Conservation (phyloP, 2,888 invertebrate species). For the Cosmopolites sordidus region DNA sequence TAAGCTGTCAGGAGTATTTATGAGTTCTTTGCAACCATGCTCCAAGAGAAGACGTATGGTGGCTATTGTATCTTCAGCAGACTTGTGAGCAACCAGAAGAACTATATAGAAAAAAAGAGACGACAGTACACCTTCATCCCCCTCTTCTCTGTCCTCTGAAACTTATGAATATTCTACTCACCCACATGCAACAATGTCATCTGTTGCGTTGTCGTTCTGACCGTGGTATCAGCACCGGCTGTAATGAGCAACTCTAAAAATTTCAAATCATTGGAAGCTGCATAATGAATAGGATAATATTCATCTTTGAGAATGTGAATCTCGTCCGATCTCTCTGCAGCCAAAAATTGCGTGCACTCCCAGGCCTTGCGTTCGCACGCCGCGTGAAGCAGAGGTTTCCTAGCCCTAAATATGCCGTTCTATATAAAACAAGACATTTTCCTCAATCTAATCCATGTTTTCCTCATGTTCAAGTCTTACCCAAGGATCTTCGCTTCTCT, state of each 20-base stretch:
- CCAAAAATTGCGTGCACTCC: constrained; percentile 65
- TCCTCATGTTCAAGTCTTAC: constrained; percentile 45
- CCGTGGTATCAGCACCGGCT: constrained; percentile 67
- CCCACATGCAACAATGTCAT: constrained; percentile 66
- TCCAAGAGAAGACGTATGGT: constrained; percentile 65
- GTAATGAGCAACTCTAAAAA: constrained; percentile 62
- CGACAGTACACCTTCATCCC: too few relatives aligned
- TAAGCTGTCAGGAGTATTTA: constrained; percentile 67
- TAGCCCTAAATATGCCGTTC: constrained; percentile 52
- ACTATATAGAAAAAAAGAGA: constrained; percentile 46
- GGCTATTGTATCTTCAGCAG: constrained; percentile 66
- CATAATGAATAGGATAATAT: constrained; percentile 74
- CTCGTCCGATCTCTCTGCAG: constrained; percentile 62
- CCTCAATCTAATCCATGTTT: too few relatives aligned
- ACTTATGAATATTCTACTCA: constrained; percentile 30
- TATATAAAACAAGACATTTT: constrained; percentile 34
- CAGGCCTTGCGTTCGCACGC: constrained; percentile 69
- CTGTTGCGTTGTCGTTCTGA: constrained; percentile 65
- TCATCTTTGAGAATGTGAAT: constrained; percentile 69
- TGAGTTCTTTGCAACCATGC: constrained; percentile 67
- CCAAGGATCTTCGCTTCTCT: constrained; percentile 68
- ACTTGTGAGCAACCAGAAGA: constrained; percentile 65
- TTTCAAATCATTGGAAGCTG: constrained; percentile 66
- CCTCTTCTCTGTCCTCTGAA: too few relatives aligned
- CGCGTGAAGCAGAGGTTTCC: constrained; percentile 62